phyloP scores from a whole-genome alignment of 2,797 vertebrate species.

The Chanos chanos region DNA sequence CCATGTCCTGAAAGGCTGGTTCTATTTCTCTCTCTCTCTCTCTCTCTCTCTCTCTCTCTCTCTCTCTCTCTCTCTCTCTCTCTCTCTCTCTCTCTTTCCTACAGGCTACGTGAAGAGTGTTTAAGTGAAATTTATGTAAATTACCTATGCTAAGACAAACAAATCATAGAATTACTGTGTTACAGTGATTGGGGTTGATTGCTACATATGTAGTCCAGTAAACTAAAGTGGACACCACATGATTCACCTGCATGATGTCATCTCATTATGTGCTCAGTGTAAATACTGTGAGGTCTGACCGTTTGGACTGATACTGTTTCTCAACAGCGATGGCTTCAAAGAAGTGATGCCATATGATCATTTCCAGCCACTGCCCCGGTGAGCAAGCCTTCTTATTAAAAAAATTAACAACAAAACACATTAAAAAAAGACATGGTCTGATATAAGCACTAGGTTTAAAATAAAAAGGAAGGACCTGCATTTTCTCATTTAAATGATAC shows the following conservation, averaged over 20 bases:
- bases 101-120: too few relatives aligned
- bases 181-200: too few relatives aligned
- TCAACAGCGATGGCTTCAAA: constrained; percentile 88
- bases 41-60: too few relatives aligned
- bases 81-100: too few relatives aligned
- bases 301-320: constrained; percentile 39
- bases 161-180: too few relatives aligned
- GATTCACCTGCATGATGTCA: constrained; percentile 1
- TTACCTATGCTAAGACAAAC: too few relatives aligned
- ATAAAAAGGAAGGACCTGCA: too few relatives aligned
- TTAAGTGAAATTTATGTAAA: too few relatives aligned
- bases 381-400: constrained; percentile 51
- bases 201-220: neutral
- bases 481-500: too few relatives aligned
- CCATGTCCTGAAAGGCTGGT: constrained; percentile 85
- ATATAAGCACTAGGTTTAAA: too few relatives aligned
- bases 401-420: neutral
- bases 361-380: constrained; percentile 92
- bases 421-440: too few relatives aligned
- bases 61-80: too few relatives aligned
- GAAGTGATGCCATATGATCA: constrained; percentile 96
- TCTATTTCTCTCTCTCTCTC: neutral
- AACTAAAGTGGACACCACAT: constrained; percentile 1
- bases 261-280: neutral
- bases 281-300: neutral